Evolutionary conservation across 2,888 invertebrate species (phyloP), one percentile per base, ranked within the genome.

Genomic region (Ommatoiulus sabulosus): DNA sequence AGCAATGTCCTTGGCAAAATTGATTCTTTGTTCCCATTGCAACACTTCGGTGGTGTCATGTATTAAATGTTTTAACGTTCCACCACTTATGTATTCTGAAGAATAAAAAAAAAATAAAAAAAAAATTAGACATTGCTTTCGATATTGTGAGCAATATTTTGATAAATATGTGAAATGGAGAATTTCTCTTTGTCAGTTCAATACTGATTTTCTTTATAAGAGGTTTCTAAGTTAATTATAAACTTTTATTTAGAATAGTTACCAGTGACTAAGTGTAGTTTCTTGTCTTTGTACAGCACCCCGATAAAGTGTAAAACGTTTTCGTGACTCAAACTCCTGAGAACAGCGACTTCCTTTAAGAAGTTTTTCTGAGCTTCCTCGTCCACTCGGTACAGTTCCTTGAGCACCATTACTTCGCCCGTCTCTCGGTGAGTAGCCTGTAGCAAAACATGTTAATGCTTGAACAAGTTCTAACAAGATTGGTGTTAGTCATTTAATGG

Each of bases 311-410:
- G 95, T 72, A 98, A 93, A 85, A 98, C 98, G 93, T 98, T 97
- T 44, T 96, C 95, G 93, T 98, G 98, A 91, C 96, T 95, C 90
- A 98, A 94, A 85, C 97, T 97, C 17, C 98, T 95, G 80, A 98
- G 93, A 44, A 98, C 98, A 3, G 98, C 98, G 89, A 98, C 98
- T 95, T 98, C 98, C 93, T 98, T 98, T 57, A 98, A 94, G 92
- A 98, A 98, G 93, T 97, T 97, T 91, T 96, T 95, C 92, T 98
- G 98, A 0, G 98, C 98, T 91, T 97, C 97, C 92, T 98, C 98
- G 92, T 98, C 98, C 43, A 98, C 97, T 89, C 97, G 94, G 93
- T 97, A 97, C 89, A 98, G 94, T 92, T 98, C 98, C 92, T 98
- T 98, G 84, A 98, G 94, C 91, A 98, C 98, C 98, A 98, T 98